A percentile compares a stretch with the other conserved stretches of the same genome.
Conservation (phyloP, 2,113 vertebrate species). For the Sigmodon hispidus region DNA sequence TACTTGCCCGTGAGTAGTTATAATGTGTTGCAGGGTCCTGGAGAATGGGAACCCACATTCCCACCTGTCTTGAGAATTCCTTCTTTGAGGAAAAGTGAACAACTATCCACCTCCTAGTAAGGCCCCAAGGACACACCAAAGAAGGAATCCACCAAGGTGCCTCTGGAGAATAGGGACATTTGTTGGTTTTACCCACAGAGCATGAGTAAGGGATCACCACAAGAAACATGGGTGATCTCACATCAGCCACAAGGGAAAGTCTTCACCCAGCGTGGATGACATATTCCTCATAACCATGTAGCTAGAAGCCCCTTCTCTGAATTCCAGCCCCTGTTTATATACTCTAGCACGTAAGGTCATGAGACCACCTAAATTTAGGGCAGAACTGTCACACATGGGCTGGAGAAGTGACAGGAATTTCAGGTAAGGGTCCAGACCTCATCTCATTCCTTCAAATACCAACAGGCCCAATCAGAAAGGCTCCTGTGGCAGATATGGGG, state of each 20-base stretch:
- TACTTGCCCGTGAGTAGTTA: background rate
- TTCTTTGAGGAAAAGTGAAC: no score
- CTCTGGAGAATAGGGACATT: background rate
- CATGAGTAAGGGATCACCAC: background rate
- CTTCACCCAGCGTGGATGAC: background rate
- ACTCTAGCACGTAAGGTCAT: no score
- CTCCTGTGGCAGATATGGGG: background rate
- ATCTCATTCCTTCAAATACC: background rate
- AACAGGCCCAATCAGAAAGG: background rate
- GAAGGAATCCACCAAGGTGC: no score
- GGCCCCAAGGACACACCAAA: background rate
- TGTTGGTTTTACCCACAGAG: background rate
- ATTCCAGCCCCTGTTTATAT: background rate
- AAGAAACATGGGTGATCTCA: background rate
- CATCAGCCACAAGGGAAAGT: background rate
- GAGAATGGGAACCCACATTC: fast-evolving
- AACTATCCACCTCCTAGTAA: background rate
- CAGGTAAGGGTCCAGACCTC: background rate
- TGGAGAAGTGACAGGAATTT: background rate
- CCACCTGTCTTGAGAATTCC: background rate
- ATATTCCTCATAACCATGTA: background rate
- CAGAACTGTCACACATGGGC: background rate
- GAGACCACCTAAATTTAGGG: background rate
- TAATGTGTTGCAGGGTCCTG: background rate
- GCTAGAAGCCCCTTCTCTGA: background rate